Conservation (phyloP, 2,797 vertebrate genomes). For the Crax fasciolata region DNA sequence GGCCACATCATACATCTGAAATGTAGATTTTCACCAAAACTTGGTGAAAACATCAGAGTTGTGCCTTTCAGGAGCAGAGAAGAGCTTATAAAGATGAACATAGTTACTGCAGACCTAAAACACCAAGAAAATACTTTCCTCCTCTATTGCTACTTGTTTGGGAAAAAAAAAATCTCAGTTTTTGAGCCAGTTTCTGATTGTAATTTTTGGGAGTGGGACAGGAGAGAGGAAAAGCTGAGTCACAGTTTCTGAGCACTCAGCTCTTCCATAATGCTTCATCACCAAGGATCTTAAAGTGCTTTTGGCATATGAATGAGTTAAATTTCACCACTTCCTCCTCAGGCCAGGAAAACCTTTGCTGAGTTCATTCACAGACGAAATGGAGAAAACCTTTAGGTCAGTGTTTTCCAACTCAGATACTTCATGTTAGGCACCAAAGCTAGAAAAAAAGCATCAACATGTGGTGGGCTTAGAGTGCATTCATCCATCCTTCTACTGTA, state of each 20-base stretch:
- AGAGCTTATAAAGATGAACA: background rate
- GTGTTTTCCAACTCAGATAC: conserved; percentile 51
- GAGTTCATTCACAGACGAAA: conserved; percentile 56
- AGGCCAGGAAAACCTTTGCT: conserved; percentile 57
- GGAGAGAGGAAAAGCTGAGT: conserved; percentile 52
- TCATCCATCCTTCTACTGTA: background rate
- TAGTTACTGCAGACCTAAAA: background rate
- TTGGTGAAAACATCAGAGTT: background rate
- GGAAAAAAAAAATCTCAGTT: background rate
- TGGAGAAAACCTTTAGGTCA: conserved; percentile 54
- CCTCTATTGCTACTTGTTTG: background rate
- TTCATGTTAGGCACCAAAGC: background rate
- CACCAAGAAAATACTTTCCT: background rate
- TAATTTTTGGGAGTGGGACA: background rate
- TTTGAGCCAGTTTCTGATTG: background rate
- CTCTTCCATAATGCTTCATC: conserved; percentile 51
- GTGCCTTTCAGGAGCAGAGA: background rate
- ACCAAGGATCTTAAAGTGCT: background rate
- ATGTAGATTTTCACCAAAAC: background rate
- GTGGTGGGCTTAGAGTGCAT: background rate
- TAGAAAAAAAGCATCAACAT: conserved; percentile 3
- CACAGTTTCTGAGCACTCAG: conserved; percentile 47
- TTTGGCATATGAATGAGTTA: conserved; percentile 60
- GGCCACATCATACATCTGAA: background rate
- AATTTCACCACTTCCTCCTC: conserved; percentile 52